Evolutionary conservation across 2,888 invertebrate genomes (phyloP), one percentile per base, ranked within the genome.

Genomic region (Griposia aprilina): DNA sequence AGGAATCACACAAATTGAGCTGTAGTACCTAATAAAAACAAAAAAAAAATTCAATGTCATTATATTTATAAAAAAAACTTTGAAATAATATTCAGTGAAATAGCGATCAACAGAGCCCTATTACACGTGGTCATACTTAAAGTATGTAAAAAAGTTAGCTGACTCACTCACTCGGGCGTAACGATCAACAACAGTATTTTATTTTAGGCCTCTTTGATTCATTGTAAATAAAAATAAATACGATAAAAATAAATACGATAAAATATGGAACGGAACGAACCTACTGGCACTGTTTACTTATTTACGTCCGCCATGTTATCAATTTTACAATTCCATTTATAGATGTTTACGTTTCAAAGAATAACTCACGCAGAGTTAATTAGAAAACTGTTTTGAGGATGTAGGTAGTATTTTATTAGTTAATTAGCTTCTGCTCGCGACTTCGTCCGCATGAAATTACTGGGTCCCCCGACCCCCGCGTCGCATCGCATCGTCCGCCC

Each of bases 101-200:
- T 79, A 41, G 60, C 52, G 62, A 55, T 55, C n/a, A 75, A 72
- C 79, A 73, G 90, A 91, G 74, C 91, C 91, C 90, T 91, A 77
- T 62, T 79, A 68, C 57, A 55, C 55, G 23, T 55, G 55, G 65
- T 65, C 15, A n/a, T 8, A n/a, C n/a, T n/a, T 13, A 36, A 23
- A 48, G 17, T 81, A 84, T 74, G 74, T 80, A 88, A 87, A 89
- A 87, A 87, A 85, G 85, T 87, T 74, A 84, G 75, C 88, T 90
- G 92, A 92, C 88, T 92, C 91, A 92, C 79, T 87, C 87, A 88
- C 87, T 89, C 89, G 87, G 69, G 81, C 71, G 87, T 90, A 87
- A 89, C 87, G 82, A 85, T 88, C 85, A 89, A 88, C 88, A 92
- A 90, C 88, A 86, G 82, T n/a, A 48, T 91, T 90, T 90, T 87